Evolutionary conservation across 2,113 vertebrate genomes (phyloP), one percentile per base, ranked within the genome.

Genomic region (Solenodon paradoxus): DNA sequence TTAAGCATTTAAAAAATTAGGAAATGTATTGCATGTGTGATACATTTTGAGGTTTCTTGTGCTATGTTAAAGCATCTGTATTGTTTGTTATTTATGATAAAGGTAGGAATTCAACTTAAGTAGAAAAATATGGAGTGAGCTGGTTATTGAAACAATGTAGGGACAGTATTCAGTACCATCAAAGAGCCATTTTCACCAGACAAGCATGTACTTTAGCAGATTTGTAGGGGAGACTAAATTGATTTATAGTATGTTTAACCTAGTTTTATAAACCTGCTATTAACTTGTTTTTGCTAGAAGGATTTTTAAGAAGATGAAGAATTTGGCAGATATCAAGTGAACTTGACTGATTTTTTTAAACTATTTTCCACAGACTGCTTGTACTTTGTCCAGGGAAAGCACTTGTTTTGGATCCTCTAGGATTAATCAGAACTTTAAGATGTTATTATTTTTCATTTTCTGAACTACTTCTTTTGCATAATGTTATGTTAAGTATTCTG

Each of bases 261-360:
- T 97, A 84, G 90, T 96, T 98, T 98, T 98, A 96, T 96, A 98
- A 98, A 78, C 63, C 90, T 97, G 85, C 81, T 85, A 82, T 95
- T 96, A 95, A 95, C 92, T 94, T 94, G 45, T 75, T 96, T 47
- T 96, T 79, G 79, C 77, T 93, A 74, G 92, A 79, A 82, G 90
- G 83, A 81, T 66, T 94, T 91, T 92, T 95, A 92, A 96, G 96
- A 90, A 97, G 78, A 97, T 95, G 95, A 97, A 77, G 92, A 7
- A 91, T 98, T 98, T 92, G 22, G 51, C 40, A 82, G n/a, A 88
- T 88, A 94, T 94, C 71, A 77, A 72, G 66, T 57, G 83, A 96
- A 93, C 12, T 15, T 74, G 28, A 55, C 38, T 89, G 86, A 92
- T 59, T 89, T 59, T 87, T 51, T 79, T 64, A 19, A 81, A 40